These are phyloP conservation scores for Nematolebias whitei DNA, from an alignment of 2,113 vertebrate genomes.

Conservation along the genomic window DNA sequence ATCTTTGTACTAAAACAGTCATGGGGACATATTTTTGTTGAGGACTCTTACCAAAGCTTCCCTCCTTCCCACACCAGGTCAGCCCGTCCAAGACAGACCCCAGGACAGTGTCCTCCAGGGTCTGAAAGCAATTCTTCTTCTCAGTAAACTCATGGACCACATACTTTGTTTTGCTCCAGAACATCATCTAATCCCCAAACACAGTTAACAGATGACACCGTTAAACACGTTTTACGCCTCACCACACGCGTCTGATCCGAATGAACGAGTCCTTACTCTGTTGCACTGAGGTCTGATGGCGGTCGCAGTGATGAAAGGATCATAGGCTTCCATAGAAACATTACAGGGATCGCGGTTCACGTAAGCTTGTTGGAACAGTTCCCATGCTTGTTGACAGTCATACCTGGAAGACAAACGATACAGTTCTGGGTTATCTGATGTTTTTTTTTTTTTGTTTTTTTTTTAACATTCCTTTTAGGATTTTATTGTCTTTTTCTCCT, in stretches of 20 bases:
- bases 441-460: too few relatives aligned
- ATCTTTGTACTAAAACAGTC: too few relatives aligned
- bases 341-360: conserved; percentile 62
- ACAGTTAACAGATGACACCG: not conserved
- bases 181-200: conserved; percentile 77
- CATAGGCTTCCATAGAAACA: conserved; percentile 64
- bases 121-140: conserved; percentile 69
- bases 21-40: not conserved
- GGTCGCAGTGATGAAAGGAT: conserved; percentile 30
- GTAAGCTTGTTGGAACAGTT: conserved; percentile 60
- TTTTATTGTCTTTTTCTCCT: not conserved
- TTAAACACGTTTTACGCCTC: not conserved
- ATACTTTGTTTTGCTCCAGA: conserved; percentile 87
- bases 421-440: not conserved
- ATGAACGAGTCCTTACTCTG: conserved; percentile 53
- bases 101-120: conserved; percentile 85
- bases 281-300: conserved; percentile 48
- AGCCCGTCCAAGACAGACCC: conserved; percentile 81
- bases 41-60: conserved; percentile 58
- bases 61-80: conserved; percentile 85
- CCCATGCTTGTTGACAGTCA: conserved; percentile 66
- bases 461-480: too few relatives aligned
- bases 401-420: conserved; percentile 16
- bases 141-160: conserved; percentile 76
- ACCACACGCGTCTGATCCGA: not conserved